Conservation (phyloP, 2,888 invertebrate species). For the Salticus scenicus region DNA sequence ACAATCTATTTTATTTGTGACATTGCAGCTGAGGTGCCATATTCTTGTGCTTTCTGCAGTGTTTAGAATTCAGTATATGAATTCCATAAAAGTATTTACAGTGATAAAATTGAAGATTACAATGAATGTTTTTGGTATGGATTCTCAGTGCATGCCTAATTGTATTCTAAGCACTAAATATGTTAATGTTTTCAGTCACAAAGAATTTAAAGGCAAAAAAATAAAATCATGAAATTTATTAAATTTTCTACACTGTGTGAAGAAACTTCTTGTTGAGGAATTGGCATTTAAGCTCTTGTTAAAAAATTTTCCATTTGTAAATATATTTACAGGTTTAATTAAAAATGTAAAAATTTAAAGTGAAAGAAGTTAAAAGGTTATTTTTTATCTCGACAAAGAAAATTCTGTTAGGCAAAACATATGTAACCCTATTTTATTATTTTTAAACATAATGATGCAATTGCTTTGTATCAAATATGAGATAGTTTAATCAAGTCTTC, state of each 20-base stretch:
- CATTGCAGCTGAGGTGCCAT: slow-evolving; percentile 61
- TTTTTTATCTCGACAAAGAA: background rate
- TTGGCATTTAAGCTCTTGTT: background rate
- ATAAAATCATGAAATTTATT: background rate
- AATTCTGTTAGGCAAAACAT: background rate
- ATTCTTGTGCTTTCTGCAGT: slow-evolving; percentile 33
- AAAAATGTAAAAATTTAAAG: background rate
- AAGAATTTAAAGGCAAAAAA: background rate
- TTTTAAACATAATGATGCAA: too few relatives aligned
- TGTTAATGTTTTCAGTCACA: slow-evolving; percentile 17
- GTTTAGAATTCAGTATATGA: background rate
- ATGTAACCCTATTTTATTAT: background rate
- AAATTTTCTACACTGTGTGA: background rate
- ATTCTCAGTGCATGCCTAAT: slow-evolving; percentile 14
- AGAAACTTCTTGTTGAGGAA: background rate
- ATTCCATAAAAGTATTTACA: background rate
- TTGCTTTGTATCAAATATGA: too few relatives aligned
- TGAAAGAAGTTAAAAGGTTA: background rate
- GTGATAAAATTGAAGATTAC: background rate
- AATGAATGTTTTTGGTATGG: background rate
- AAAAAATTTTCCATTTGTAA: background rate
- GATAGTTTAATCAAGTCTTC: background rate
- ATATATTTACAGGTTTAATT: background rate
- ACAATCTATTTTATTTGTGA: background rate
- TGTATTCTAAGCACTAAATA: slow-evolving; percentile 3